Conservation (phyloP, 2,113 vertebrate genomes). For the Scartelaos histophorus region DNA sequence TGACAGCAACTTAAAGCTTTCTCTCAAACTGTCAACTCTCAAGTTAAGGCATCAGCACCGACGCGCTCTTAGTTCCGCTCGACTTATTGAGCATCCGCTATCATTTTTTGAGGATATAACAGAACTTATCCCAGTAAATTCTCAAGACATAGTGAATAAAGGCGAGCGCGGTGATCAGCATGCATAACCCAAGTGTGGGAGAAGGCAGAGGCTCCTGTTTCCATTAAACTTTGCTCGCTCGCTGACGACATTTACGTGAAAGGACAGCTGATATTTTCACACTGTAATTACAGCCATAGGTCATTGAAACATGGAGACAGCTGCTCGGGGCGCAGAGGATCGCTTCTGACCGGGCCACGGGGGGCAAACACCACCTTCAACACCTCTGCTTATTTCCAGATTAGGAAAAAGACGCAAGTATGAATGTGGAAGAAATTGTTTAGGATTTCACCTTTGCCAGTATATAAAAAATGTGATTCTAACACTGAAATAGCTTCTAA, state of each 20-base stretch:
- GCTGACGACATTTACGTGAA: conserved; percentile 62
- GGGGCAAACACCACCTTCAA: not conserved
- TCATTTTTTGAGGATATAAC: not conserved
- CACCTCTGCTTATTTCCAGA: not conserved
- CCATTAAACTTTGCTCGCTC: conserved; percentile 65
- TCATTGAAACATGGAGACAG: conserved; percentile 58
- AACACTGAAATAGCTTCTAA: too few species aligned
- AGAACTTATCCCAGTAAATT: not conserved
- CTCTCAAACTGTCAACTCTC: not conserved
- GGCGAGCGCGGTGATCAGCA: conserved; percentile 37
- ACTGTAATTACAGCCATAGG: conserved; percentile 68
- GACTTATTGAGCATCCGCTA: not conserved
- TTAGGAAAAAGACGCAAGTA: not conserved
- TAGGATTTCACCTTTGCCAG: not conserved
- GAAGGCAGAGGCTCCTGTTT: conserved; percentile 50
- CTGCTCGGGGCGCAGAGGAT: conserved; percentile 31
- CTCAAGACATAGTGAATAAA: not conserved
- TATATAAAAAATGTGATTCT: not conserved
- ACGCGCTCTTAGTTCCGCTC: not conserved
- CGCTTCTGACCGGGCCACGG: conserved; percentile 12
- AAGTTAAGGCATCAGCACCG: not conserved
- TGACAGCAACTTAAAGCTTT: not conserved
- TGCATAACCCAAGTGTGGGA: conserved; percentile 54
- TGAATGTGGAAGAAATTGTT: not conserved
- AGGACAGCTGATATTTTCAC: conserved; percentile 66